Base-by-base conservation (phyloP, 2,888 invertebrate genomes). In the Plagiodera versicolora region DNA sequence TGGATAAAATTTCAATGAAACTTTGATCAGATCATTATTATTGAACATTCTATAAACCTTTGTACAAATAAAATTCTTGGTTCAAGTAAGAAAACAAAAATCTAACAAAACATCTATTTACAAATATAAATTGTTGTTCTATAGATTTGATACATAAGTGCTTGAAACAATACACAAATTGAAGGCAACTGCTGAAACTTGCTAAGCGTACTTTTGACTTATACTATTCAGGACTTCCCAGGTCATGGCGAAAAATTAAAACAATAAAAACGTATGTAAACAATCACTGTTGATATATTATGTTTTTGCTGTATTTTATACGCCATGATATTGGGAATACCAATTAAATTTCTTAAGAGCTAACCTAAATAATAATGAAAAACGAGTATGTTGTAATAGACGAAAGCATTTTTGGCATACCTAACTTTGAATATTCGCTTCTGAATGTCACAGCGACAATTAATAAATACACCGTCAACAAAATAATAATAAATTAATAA, bases 381-480 rank as follows among this genome's bases (percentile, higher is more conserved):
- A 20, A 44, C 24, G 19, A 24, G 44, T 53, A 24, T 44, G 44
- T 53, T 24, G 35, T 53, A 53, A 64, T 64, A 70, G 67, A 68
- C 63, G 66, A 69, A 70, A 71, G 71, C 67, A 62, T 70, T 70
- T 71, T 70, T 71, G 71, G 71, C 67, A 69, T 71, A 61, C 66
- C 68, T 68, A 60, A 67, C 68, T 68, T 69, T 70, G 68, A 69
- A 69, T 60, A 61, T 66, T 65, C 58, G 60, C 52, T 44, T 56
- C 52, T 16, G 20, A 20, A 39, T 44, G 35, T 16, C 18, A 20
- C 46, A 47, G 55, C 56, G 60, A 28, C 14, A 66, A 69, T 66
- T 67, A 69, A 70, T 70, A 70, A 69, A 66, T 70, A 67, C 61
- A 65, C 63, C 64, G 61, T 39, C 39, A 39, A 39, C 67, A 67